A percentile compares a stretch with the other conserved stretches of the same genome.
Conservation (phyloP, 1,140 invertebrate species). For the Cylas formicarius region DNA sequence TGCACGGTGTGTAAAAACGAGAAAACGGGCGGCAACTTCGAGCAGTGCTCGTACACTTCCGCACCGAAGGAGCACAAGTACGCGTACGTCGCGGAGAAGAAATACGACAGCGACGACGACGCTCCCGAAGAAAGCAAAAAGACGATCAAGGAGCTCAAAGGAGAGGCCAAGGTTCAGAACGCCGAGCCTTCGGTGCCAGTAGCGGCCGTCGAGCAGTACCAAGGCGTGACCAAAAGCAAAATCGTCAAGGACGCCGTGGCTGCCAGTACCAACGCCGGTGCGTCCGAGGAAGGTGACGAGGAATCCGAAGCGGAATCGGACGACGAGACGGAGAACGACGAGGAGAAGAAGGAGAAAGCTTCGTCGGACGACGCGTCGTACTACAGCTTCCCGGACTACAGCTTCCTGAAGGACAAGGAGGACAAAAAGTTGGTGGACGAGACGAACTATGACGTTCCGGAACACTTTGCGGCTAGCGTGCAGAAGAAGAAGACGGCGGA, state of each 20-base stretch:
- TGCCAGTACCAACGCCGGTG: constrained; percentile 15
- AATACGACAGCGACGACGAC: constrained; percentile 50
- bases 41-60: constrained; percentile 62
- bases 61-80: constrained; percentile 63
- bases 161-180: background rate
- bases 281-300: constrained; percentile 10
- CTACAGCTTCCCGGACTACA: constrained; percentile 1
- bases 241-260: constrained; percentile 11
- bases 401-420: constrained; percentile 9
- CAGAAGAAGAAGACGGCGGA: constrained; percentile 8
- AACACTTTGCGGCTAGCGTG: constrained; percentile 19
- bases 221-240: constrained; percentile 19
- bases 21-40: constrained; percentile 60
- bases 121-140: constrained; percentile 40
- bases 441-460: constrained; percentile 19
- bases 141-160: constrained; percentile 5
- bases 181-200: constrained; percentile 2
- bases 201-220: constrained; percentile 1
- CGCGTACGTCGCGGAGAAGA: constrained; percentile 55
- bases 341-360: constrained; percentile 8
- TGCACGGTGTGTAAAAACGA: constrained; percentile 61
- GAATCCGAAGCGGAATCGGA: constrained; percentile 12
- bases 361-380: constrained; percentile 1
- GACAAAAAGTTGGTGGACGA: constrained; percentile 20
- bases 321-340: constrained; percentile 7